These are phyloP conservation scores for Aporophyla nigra DNA, from an alignment of 2,888 invertebrate genomes.

Conservation along the genomic window DNA sequence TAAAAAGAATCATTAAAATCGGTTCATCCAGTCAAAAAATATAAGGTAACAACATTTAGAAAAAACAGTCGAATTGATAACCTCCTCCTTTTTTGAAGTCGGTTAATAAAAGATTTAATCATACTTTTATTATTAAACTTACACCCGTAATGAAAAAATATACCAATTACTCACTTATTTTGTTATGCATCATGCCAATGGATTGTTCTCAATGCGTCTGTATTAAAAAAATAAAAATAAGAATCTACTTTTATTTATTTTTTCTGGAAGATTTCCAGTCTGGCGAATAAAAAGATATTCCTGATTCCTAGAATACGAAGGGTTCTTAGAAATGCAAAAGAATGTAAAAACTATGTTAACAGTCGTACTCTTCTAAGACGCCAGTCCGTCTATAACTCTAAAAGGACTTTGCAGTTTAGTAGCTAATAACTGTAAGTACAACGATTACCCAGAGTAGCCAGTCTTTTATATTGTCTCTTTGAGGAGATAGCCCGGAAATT, in stretches of 20 bases:
- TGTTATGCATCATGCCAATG: too few species aligned
- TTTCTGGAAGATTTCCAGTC: background rate
- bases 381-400: conserved; percentile 10
- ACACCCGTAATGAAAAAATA: too few species aligned
- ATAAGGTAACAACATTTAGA: too few species aligned
- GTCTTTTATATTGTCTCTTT: conserved; percentile 40
- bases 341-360: conserved; percentile 13
- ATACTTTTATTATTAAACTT: too few species aligned
- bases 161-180: too few species aligned
- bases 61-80: too few species aligned
- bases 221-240: background rate
- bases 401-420: conserved; percentile 39
- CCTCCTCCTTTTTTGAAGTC: too few species aligned
- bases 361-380: background rate
- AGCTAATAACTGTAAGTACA: conserved; percentile 41
- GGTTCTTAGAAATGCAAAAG: background rate
- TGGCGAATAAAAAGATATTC: background rate
- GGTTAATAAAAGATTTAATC: too few species aligned
- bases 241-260: background rate
- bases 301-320: too few species aligned
- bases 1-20: too few species aligned
- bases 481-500: conserved; percentile 22
- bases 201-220: too few species aligned
- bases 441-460: conserved; percentile 33
- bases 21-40: too few species aligned